Evolutionary conservation across 1,140 invertebrate genomes (phyloP).

Genomic region (Neodiprion pinetum): DNA sequence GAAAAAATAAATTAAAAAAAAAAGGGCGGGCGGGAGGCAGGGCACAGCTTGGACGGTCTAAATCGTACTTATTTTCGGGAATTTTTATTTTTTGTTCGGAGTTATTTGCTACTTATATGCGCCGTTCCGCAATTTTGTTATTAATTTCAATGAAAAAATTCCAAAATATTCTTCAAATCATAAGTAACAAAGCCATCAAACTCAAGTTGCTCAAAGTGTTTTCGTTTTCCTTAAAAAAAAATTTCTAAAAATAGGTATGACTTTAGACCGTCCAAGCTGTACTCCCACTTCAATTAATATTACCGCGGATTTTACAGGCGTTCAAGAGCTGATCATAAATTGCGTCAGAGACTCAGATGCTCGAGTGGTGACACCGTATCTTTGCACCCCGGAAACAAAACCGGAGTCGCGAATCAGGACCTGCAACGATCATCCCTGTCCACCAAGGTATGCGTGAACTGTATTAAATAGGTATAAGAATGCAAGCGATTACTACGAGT

Average conservation of each 20-base stretch:
- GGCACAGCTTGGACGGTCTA: no score
- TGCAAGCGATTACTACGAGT: neutral
- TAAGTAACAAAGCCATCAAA: neutral
- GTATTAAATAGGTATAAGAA: neutral
- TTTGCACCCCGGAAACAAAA: slow-evolving; percentile 82
- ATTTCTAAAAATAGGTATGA: no score
- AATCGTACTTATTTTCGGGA: slow-evolving; percentile 9
- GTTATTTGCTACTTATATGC: no score
- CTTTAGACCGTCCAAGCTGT: no score
- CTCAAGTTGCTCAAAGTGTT: no score
- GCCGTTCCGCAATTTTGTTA: no score
- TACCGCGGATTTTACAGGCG: slow-evolving; percentile 56
- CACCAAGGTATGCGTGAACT: slow-evolving; percentile 67
- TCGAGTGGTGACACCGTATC: slow-evolving; percentile 81
- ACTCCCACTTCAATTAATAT: neutral
- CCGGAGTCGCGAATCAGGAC: slow-evolving; percentile 89
- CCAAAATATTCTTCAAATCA: slow-evolving; percentile 9
- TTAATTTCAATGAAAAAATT: no score
- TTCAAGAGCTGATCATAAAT: slow-evolving; percentile 89
- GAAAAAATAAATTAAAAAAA: no score
- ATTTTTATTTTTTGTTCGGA: neutral
- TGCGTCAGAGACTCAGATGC: slow-evolving; percentile 88
- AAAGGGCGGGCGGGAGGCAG: no score
- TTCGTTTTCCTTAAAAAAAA: no score
- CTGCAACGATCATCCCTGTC: slow-evolving; percentile 93